These are phyloP conservation scores for Eulithis prunata DNA, from an alignment of 2,888 invertebrate genomes.

Conservation along the genomic window DNA sequence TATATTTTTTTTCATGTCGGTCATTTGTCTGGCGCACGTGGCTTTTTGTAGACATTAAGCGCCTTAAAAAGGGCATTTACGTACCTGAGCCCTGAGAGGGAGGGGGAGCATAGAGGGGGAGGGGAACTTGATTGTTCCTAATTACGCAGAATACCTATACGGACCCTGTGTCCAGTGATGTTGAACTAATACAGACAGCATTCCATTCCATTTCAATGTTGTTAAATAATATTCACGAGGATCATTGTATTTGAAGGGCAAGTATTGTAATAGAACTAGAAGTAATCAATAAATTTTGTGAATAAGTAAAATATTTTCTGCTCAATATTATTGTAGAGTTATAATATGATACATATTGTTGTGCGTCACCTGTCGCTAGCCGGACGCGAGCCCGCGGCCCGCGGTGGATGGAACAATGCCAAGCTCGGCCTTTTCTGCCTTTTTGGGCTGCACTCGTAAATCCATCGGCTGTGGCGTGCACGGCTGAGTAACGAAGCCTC, in stretches of 20 bases:
- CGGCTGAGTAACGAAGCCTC: constrained; percentile 6
- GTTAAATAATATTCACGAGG: background rate
- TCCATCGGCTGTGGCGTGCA: constrained; percentile 13
- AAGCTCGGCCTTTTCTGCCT: constrained; percentile 11
- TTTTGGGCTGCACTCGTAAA: constrained; percentile 14
- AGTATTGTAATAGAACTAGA: too few relatives aligned
- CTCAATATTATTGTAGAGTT: too few relatives aligned
- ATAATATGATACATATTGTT: too few relatives aligned
- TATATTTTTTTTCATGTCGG: constrained; percentile 66
- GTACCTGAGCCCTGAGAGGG: constrained; percentile 34
- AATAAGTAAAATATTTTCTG: too few relatives aligned
- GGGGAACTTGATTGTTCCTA: constrained; percentile 41
- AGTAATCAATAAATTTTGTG: too few relatives aligned
- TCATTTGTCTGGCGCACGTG: constrained; percentile 71
- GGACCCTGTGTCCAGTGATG: constrained; percentile 10
- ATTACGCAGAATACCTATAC: constrained; percentile 28
- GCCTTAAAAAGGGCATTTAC: constrained; percentile 69
- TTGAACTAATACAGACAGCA: constrained; percentile 7
- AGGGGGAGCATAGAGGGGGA: background rate
- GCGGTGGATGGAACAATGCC: constrained; percentile 19
- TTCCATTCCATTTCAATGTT: background rate
- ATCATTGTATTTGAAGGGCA: background rate
- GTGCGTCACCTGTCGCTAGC: too few relatives aligned
- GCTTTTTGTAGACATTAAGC: constrained; percentile 70
- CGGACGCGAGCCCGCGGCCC: background rate